Percentiles rank a stretch among this genome's conserved stretches.
Evolutionary conservation across 1,140 invertebrate species (phyloP).

Genomic region (Dysdera silvatica): DNA sequence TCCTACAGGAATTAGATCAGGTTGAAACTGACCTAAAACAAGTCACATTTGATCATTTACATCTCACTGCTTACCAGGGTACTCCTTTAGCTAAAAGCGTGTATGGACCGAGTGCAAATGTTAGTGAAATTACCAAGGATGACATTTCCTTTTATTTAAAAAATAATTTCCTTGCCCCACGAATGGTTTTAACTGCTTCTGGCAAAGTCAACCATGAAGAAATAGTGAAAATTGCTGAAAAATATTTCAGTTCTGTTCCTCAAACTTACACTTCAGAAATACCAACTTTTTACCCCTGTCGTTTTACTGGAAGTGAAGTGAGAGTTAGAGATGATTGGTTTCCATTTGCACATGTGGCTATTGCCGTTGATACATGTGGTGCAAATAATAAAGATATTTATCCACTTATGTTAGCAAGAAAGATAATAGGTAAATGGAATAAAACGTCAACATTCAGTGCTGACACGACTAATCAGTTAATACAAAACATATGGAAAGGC

Average conservation of each 20-base stretch:
- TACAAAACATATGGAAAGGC: conserved; percentile 18
- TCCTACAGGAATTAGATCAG: conserved; percentile 93
- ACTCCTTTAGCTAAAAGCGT: conserved; percentile 93
- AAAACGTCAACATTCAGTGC: conserved; percentile 11
- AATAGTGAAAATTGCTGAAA: conserved; percentile 21
- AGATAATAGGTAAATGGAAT: conserved; percentile 24
- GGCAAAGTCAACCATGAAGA: conserved; percentile 22
- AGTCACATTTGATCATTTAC: conserved; percentile 99
- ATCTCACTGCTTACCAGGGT: conserved; percentile 89
- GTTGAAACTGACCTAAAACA: conserved; percentile 96
- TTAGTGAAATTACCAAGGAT: conserved; percentile 71
- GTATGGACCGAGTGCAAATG: conserved; percentile 94
- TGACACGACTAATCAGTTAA: conserved; percentile 5
- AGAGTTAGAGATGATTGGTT: conserved; percentile 74
- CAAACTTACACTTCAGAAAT: conserved; percentile 20
- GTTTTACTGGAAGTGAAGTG: conserved; percentile 25
- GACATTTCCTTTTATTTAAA: conserved; percentile 58
- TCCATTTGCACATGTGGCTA: conserved; percentile 89
- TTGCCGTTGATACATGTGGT: conserved; percentile 90
- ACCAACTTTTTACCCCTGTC: conserved; percentile 9
- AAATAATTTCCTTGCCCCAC: not conserved
- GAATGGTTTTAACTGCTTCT: not conserved
- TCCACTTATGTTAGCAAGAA: conserved; percentile 96
- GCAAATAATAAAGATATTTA: conserved; percentile 96
- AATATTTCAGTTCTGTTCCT: conserved; percentile 18